Percentiles rank a stretch among this genome's conserved stretches.
These are phyloP conservation scores for Protobothrops flavoviridis DNA, from an alignment of 2,113 vertebrate species.

Conservation along the genomic window DNA sequence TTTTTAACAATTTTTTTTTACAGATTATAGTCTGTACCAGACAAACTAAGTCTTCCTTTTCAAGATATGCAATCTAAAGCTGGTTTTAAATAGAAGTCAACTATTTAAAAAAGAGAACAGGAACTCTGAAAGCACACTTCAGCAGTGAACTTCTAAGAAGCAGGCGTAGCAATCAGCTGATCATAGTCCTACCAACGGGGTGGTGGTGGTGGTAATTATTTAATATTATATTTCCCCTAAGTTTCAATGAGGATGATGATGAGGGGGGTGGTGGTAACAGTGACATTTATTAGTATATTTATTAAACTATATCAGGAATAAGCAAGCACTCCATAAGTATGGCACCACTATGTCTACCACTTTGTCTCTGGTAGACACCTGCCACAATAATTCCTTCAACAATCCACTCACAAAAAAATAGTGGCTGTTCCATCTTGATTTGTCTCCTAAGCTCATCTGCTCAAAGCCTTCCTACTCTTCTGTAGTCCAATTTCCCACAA, in stretches of 20 bases:
- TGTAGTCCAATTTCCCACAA: fast-evolving
- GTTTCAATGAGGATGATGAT: not conserved
- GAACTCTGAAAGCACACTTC: not conserved
- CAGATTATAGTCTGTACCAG: not conserved
- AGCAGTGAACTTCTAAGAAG: not conserved
- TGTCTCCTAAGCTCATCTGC: not conserved
- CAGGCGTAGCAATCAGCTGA: not conserved
- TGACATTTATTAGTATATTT: not conserved
- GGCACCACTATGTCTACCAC: not conserved
- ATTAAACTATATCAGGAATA: not conserved
- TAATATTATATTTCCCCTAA: not conserved
- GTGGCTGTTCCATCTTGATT: not conserved
- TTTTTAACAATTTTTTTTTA: not conserved
- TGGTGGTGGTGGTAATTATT: not conserved
- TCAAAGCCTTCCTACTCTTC: not conserved
- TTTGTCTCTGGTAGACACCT: not conserved
- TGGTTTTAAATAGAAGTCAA: not conserved
- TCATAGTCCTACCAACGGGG: not conserved
- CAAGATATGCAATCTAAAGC: too few species aligned
- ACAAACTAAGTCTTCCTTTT: not conserved
- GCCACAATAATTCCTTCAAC: not conserved
- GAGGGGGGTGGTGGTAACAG: not conserved
- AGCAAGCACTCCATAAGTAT: not conserved
- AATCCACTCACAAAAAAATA: not conserved
- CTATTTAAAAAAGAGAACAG: not conserved